Evolutionary conservation across 2,888 invertebrate species (phyloP).

Genomic region (Beris chalybata): DNA sequence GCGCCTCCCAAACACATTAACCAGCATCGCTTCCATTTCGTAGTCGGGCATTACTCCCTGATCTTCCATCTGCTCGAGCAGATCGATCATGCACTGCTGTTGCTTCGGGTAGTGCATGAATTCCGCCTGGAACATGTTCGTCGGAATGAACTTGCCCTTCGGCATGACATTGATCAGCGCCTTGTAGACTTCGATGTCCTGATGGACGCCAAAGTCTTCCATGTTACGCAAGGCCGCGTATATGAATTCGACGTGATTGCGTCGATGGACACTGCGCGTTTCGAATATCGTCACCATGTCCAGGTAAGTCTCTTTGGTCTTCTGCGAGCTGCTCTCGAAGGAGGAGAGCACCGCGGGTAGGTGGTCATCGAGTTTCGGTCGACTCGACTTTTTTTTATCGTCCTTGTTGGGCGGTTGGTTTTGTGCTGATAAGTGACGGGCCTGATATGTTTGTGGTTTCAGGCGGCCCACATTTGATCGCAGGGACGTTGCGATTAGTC

Average conservation of each 20-base stretch:
- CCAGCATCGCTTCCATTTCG: conserved; percentile 80
- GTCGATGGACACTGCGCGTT: conserved; percentile 66
- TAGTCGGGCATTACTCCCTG: conserved; percentile 90
- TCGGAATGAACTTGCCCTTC: conserved; percentile 83
- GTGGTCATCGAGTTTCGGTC: not conserved
- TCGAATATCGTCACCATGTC: conserved; percentile 76
- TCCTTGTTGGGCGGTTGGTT: not conserved
- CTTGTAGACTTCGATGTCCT: conserved; percentile 86
- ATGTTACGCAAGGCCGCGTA: conserved; percentile 84
- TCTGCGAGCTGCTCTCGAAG: conserved; percentile 47
- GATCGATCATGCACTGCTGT: conserved; percentile 88
- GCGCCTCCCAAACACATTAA: conserved; percentile 80
- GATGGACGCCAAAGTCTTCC: conserved; percentile 86
- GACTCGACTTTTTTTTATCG: not conserved
- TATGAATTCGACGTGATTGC: conserved; percentile 94
- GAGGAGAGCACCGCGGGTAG: conserved; percentile 16
- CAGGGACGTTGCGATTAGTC: no score
- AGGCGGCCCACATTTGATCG: no score
- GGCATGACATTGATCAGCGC: conserved; percentile 82
- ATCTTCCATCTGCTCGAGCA: conserved; percentile 94
- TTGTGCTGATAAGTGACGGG: not conserved
- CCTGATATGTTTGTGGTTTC: no score
- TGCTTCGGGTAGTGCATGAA: conserved; percentile 95
- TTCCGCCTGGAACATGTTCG: conserved; percentile 81
- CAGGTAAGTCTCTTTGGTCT: conserved; percentile 69